phyloP scores from a whole-genome alignment of 2,113 vertebrate genomes.

The Sula dactylatra region DNA sequence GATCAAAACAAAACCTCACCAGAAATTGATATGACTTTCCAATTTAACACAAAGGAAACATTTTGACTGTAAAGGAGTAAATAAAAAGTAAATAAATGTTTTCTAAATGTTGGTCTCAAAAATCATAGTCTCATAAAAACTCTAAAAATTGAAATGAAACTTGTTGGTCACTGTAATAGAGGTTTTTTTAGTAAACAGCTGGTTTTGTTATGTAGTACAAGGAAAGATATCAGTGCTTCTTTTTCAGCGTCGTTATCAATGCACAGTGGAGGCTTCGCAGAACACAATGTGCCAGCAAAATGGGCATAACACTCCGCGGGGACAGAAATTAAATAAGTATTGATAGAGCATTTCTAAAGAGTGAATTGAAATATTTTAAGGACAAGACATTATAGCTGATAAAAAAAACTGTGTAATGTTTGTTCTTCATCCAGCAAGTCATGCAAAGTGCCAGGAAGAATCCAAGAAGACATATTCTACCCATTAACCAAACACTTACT shows the following conservation, averaged over 20 bases:
- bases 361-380: neutral
- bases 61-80: neutral
- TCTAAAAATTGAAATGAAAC: neutral
- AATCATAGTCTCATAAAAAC: neutral
- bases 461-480: neutral
- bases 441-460: neutral
- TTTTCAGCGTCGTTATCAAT: neutral
- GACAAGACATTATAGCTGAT: neutral
- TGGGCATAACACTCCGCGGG: neutral
- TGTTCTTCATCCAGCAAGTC: neutral
- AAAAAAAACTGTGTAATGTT: neutral
- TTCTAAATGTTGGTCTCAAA: neutral
- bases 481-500: neutral
- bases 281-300: neutral
- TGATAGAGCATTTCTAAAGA: neutral
- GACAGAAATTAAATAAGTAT: neutral
- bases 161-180: neutral
- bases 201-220: neutral
- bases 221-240: neutral
- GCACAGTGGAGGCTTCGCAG: neutral
- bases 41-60: neutral
- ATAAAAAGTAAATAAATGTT: neutral
- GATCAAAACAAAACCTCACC: neutral
- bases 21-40: neutral
- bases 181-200: neutral